Conservation (phyloP, 2,113 vertebrate species). For the Callocephalon fimbriatum region DNA sequence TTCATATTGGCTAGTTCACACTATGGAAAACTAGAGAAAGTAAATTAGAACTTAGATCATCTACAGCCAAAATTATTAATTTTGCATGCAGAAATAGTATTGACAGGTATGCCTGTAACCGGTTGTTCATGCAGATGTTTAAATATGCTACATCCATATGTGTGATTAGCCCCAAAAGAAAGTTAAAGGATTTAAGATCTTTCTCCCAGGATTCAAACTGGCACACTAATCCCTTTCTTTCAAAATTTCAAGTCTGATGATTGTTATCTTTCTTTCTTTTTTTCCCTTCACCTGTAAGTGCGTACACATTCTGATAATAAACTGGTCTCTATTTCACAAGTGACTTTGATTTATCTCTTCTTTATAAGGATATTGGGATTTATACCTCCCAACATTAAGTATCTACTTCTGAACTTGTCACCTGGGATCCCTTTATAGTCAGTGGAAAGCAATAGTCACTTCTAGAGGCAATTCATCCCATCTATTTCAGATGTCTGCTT, state of each 20-base stretch:
- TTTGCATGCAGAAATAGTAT: neutral
- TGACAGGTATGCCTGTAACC: neutral
- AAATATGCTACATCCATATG: neutral
- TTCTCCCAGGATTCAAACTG: neutral
- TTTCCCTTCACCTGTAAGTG: fast-evolving
- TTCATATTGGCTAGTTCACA: neutral
- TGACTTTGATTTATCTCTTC: neutral
- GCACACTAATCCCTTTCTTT: neutral
- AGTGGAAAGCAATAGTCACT: neutral
- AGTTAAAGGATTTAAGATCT: neutral
- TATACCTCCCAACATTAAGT: neutral
- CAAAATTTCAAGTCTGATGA: neutral
- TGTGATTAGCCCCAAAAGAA: neutral
- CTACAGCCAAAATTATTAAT: neutral
- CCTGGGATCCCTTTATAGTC: neutral
- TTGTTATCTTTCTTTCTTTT: fast-evolving
- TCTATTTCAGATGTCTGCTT: slow-evolving; percentile 14
- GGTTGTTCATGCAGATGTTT: neutral
- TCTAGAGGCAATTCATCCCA: slow-evolving; percentile 20
- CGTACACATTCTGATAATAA: neutral
- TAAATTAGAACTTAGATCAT: neutral
- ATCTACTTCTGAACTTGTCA: neutral
- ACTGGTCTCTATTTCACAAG: neutral
- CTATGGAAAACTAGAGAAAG: neutral
- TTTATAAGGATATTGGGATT: neutral